These are phyloP conservation scores for Autographa pulchrina DNA, from an alignment of 2,888 invertebrate genomes.

Conservation along the genomic window DNA sequence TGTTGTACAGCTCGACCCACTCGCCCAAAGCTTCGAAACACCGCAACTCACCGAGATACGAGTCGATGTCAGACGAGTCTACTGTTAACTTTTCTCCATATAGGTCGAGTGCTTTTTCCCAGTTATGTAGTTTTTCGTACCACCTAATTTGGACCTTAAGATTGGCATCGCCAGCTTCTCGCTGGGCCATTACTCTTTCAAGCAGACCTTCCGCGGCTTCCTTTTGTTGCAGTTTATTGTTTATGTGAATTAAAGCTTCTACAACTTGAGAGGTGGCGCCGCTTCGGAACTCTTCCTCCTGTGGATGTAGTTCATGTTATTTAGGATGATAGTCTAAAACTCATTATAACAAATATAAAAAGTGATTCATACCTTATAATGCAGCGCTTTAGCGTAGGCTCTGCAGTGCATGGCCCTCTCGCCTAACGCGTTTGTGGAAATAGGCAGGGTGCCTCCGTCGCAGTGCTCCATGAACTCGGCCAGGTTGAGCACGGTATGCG, in stretches of 20 bases:
- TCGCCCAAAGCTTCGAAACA: slow-evolving; percentile 99
- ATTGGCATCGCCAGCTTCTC: slow-evolving; percentile 91
- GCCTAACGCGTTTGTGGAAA: slow-evolving; percentile 96
- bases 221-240: slow-evolving; percentile 99
- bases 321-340: neutral
- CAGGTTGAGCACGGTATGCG: slow-evolving; percentile 98
- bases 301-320: slow-evolving; percentile 18
- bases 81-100: slow-evolving; percentile 93
- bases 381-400: slow-evolving; percentile 91
- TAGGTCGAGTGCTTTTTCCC: slow-evolving; percentile 98
- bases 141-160: slow-evolving; percentile 93
- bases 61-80: slow-evolving; percentile 92
- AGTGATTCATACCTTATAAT: slow-evolving; percentile 85
- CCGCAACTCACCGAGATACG: slow-evolving; percentile 97
- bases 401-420: slow-evolving; percentile 98
- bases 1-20: slow-evolving; percentile 96
- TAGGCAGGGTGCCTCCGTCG: slow-evolving; percentile 97
- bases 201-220: slow-evolving; percentile 98
- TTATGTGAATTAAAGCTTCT: slow-evolving; percentile 98
- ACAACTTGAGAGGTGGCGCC: slow-evolving; percentile 96
- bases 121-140: slow-evolving; percentile 99
- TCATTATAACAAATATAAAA: neutral
- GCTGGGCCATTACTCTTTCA: slow-evolving; percentile 96
- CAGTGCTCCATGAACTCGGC: slow-evolving; percentile 99
- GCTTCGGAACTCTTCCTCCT: slow-evolving; percentile 97